Conservation (phyloP, 2,113 vertebrate genomes). For the Caretta caretta region DNA sequence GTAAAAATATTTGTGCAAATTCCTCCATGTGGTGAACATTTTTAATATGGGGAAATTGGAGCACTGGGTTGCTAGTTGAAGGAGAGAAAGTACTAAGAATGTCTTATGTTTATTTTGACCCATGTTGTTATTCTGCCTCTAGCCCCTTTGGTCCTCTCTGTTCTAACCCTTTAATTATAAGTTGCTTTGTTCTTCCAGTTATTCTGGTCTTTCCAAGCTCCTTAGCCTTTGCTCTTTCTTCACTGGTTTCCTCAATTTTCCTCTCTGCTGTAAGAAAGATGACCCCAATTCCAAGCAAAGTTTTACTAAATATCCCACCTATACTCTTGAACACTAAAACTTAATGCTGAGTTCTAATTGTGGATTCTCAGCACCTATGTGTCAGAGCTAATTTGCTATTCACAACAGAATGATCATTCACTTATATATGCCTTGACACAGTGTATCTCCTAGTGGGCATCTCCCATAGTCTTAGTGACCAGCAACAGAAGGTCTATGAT, state of each 20-base stretch:
- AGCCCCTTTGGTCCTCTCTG: neutral
- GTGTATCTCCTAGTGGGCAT: neutral
- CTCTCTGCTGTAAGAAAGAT: neutral
- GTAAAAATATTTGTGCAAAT: neutral
- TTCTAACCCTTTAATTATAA: neutral
- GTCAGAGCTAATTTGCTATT: neutral
- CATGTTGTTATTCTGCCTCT: neutral
- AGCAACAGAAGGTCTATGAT: neutral
- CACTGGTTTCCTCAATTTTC: neutral
- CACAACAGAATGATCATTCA: neutral
- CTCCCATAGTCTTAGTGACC: neutral
- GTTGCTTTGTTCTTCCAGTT: neutral
- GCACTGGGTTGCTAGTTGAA: neutral
- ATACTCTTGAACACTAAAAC: neutral
- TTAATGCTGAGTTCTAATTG: neutral
- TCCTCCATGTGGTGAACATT: neutral
- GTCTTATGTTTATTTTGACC: neutral
- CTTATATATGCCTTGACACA: neutral
- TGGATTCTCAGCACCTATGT: neutral
- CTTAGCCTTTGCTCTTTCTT: neutral
- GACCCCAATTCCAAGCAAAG: neutral
- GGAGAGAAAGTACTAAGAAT: neutral
- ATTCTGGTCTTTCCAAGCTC: neutral
- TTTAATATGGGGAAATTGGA: neutral
- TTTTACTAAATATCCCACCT: neutral